Base-by-base conservation (phyloP, 2,113 vertebrate genomes). In the Prinia subflava region DNA sequence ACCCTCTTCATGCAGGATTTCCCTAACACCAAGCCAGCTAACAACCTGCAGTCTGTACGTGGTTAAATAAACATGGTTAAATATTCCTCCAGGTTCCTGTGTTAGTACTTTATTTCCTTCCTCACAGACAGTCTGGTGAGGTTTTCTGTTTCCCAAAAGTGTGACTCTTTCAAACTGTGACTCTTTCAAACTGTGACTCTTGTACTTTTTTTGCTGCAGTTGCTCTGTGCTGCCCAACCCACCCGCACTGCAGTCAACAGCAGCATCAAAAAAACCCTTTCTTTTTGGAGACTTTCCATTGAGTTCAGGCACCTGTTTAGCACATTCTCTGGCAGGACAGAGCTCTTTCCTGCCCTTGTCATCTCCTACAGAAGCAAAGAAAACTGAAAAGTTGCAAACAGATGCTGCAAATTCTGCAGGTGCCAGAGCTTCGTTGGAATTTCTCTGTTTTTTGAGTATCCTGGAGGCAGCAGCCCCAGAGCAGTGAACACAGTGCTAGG, bases 171-270 rank as follows among this genome's bases (percentile, higher is more conserved):
- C 20, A 46, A 90, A 65, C 63, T 7, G 0, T 59, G 55, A 37
- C 0, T 60, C 42, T 42, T 52, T 12, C 20, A 46, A 90, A 65
- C 63, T 7, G 0, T 59, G 55, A 37, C 0, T 60, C 42, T 42
- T 52, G 22, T 33, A 41, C 25, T 47, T 83, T 86, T 94, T 95
- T 79, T 83, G 55, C 90, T 92, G 90, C 92, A 86, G 82, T 81
- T 86, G 16, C 85, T 93, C 39, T 28, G 50, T 73, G 31, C 71
- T 83, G 47, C 64, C 78, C 71, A 83, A 23, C 35, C 27, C 90
- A 86, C 78, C 87, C 83, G 87, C 90, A 86, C 93, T 93, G 93
- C 92, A 91, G 93, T 83, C 79, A 60, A 60, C n/a, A 93, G 85
- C 79, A 88, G 46, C 53, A 27, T 39, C 3, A 59, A 67, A 90